Evolutionary conservation across 2,113 vertebrate genomes (phyloP), one percentile per base, ranked within the genome.

Genomic region (Benitochromis conjunctus): DNA sequence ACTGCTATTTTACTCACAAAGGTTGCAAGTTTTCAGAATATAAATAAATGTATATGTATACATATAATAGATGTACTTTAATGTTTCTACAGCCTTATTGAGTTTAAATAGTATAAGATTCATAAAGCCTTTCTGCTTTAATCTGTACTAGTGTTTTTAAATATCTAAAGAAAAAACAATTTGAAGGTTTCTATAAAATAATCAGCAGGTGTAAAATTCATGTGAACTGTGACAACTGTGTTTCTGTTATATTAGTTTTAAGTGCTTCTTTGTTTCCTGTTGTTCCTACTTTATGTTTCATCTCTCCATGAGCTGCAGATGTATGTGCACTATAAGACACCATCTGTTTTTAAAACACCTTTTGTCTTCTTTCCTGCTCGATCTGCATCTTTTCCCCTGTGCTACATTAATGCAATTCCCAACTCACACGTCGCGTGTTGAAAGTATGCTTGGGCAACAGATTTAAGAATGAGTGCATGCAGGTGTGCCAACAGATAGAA

Each of bases 261-360:
- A 31, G 58, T 29, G 76, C 74, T 79, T 10, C 29, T 64, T 76
- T 77, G 9, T 8, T 0, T 26, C 48, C 41, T 57, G 18, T 56
- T 51, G 41, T 29, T 64, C 53, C 62, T 9, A n/a, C 29, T 53
- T 6, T 86, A n/a, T 87, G 82, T 74, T 84, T 69, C 34, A 29
- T 48, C 85, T 36, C 18, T 71, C 41, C 43, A 71, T 53, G 86
- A 62, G 74, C 77, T 89, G 57, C 56, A 83, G 82, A 91, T 89
- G 56, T 69, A 79, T 26, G 13, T 21, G 34, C 64, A 69, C 66
- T 71, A 54, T 79, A 80, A 69, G 69, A 78, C 79, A 85, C 89
- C 89, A 93, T 94, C 91, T 94, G 85, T 82, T 91, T 87, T 83
- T 78, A 80, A 88, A 86, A 19, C 79, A 66, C 48, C 36, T 82